phyloP scores from a whole-genome alignment of 1,140 invertebrate species.

The Bilobella aurantiaca region DNA sequence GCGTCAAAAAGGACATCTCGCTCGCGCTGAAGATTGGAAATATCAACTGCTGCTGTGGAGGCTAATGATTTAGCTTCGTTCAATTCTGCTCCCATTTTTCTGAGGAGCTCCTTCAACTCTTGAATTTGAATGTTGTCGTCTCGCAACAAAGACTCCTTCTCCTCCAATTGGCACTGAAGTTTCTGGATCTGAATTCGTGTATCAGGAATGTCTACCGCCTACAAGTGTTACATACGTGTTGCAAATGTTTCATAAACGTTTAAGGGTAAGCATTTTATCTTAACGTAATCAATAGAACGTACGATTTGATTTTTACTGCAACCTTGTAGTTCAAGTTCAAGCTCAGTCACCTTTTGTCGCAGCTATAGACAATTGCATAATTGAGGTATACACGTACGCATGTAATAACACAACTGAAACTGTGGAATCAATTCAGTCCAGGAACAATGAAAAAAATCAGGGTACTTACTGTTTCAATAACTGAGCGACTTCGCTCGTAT shows the following conservation, averaged over 20 bases:
- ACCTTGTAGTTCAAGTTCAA: too few species aligned
- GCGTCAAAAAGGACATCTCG: background rate
- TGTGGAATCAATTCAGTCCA: too few species aligned
- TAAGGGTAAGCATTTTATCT: too few species aligned
- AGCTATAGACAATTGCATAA: too few species aligned
- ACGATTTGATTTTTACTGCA: too few species aligned
- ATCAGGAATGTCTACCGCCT: background rate
- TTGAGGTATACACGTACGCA: too few species aligned
- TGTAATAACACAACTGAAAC: too few species aligned
- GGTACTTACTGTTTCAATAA: background rate
- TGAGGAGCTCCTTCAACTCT: constrained; percentile 1
- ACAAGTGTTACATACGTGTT: too few species aligned
- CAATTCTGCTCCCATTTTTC: background rate
- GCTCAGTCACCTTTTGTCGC: too few species aligned
- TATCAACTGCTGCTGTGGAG: background rate
- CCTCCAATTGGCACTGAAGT: background rate
- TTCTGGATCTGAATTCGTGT: background rate
- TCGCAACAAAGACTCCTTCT: constrained; percentile 1
- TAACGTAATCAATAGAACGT: too few species aligned
- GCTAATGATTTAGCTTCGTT: background rate
- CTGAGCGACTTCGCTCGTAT: background rate
- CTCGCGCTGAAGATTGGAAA: background rate
- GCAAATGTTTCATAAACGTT: too few species aligned
- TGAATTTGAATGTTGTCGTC: background rate
- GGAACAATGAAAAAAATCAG: too few species aligned